Evolutionary conservation across 2,888 invertebrate genomes (phyloP).

Genomic region (Drosophila dives): DNA sequence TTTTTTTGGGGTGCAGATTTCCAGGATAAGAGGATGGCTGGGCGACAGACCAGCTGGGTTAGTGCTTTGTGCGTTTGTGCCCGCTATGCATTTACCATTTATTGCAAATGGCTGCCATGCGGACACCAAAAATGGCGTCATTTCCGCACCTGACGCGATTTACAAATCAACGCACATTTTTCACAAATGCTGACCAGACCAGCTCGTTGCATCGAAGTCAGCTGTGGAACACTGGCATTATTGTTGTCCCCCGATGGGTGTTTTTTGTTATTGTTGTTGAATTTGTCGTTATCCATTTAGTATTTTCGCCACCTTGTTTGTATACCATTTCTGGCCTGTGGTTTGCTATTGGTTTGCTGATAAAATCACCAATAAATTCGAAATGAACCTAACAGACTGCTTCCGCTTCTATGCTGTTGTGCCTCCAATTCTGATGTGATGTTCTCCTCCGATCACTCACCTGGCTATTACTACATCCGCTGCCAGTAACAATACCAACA

Average conservation of each 20-base stretch:
- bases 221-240: constrained; percentile 19
- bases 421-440: constrained; percentile 22
- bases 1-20: constrained; percentile 12
- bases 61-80: not conserved
- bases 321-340: constrained; percentile 38
- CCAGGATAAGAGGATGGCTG: not conserved
- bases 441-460: constrained; percentile 6
- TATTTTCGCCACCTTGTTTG: constrained; percentile 39
- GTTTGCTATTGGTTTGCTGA: constrained; percentile 61
- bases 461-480: constrained; percentile 7
- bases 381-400: constrained; percentile 47
- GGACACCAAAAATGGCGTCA: constrained; percentile 49
- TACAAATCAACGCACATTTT: constrained; percentile 63
- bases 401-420: constrained; percentile 1
- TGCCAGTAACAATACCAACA: constrained; percentile 1
- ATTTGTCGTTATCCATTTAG: constrained; percentile 35
- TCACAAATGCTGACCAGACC: constrained; percentile 16
- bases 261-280: constrained; percentile 6
- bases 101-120: constrained; percentile 53
- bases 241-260: constrained; percentile 8
- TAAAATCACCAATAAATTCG: constrained; percentile 70
- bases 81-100: constrained; percentile 47
- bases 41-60: not conserved
- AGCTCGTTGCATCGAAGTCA: constrained; percentile 3
- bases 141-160: constrained; percentile 64